A percentile compares a stretch with the other conserved stretches of the same genome.
These are phyloP conservation scores for Temnothorax ravouxi DNA, from an alignment of 2,888 invertebrate genomes.

Conservation along the genomic window DNA sequence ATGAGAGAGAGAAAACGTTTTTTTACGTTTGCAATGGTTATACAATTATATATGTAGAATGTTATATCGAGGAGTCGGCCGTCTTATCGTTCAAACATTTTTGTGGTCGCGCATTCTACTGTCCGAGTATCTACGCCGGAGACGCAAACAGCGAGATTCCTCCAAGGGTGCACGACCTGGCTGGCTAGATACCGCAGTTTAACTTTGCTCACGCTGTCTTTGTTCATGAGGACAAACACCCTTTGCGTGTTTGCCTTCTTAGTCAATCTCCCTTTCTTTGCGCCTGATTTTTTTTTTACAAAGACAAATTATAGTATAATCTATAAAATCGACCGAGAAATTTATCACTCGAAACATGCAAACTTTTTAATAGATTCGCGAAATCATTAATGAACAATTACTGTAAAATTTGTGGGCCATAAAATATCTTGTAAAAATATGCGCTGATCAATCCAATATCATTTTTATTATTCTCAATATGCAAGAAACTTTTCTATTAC, in stretches of 20 bases:
- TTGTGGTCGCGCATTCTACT: conserved; percentile 52
- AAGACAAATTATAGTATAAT: conserved; percentile 2
- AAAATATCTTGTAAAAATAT: neutral
- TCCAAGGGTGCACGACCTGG: conserved; percentile 73
- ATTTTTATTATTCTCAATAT: conserved; percentile 7
- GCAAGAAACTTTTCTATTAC: neutral
- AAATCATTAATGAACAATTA: neutral
- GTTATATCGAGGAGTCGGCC: conserved; percentile 20
- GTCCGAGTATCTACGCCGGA: conserved; percentile 46
- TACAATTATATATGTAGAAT: conserved; percentile 18
- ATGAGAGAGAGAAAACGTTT: conserved; percentile 5
- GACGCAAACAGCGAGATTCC: conserved; percentile 62
- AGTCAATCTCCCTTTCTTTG: conserved; percentile 74
- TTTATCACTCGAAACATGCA: neutral
- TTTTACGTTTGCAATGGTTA: conserved; percentile 11
- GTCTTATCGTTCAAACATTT: conserved; percentile 49
- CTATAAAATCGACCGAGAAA: neutral
- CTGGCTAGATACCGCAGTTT: conserved; percentile 72
- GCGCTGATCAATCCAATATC: neutral
- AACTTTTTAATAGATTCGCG: neutral
- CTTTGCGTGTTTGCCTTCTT: conserved; percentile 79
- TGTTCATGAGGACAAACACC: conserved; percentile 77
- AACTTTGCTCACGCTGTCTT: conserved; percentile 77
- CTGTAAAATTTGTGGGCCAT: neutral
- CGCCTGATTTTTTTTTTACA: neutral